Percentiles rank a stretch among this genome's conserved stretches.
Conservation (phyloP, 2,888 invertebrate species). For the Phymatocera aterrima region DNA sequence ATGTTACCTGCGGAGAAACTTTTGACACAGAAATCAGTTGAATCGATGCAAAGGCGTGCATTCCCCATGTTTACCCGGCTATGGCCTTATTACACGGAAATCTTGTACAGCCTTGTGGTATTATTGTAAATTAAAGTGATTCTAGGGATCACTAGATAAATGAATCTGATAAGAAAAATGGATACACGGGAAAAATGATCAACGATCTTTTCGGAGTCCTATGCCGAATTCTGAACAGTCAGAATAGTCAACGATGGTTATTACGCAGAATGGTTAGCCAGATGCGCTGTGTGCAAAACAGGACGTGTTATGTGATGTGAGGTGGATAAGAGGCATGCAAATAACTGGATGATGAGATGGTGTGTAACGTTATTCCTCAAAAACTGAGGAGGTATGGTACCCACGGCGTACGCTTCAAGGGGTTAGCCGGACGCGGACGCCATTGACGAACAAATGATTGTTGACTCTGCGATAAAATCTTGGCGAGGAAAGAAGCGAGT, state of each 20-base stretch:
- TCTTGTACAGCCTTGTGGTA: no score
- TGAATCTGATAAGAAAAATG: no score
- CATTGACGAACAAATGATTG: slow-evolving; percentile 54
- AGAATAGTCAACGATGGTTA: not conserved
- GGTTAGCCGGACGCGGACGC: slow-evolving; percentile 48
- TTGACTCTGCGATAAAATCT: slow-evolving; percentile 54
- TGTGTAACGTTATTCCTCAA: not conserved
- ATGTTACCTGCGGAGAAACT: no score
- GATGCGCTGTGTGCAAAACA: not conserved
- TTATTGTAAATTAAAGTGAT: no score
- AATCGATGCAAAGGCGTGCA: no score
- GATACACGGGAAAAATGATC: not conserved
- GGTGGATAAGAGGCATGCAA: slow-evolving; percentile 33
- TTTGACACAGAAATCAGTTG: no score
- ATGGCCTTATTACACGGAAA: no score
- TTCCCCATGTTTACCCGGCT: no score
- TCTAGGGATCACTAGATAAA: no score
- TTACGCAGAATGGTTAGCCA: slow-evolving; percentile 9
- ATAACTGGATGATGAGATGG: slow-evolving; percentile 5
- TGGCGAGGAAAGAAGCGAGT: not conserved
- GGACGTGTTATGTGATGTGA: slow-evolving; percentile 9
- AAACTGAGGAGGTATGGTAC: not conserved
- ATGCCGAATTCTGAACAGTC: not conserved
- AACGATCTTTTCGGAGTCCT: not conserved
- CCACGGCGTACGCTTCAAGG: no score